Evolutionary conservation across 2,888 invertebrate genomes (phyloP), one percentile per base, ranked within the genome.

Genomic region (Oligia latruncula): DNA sequence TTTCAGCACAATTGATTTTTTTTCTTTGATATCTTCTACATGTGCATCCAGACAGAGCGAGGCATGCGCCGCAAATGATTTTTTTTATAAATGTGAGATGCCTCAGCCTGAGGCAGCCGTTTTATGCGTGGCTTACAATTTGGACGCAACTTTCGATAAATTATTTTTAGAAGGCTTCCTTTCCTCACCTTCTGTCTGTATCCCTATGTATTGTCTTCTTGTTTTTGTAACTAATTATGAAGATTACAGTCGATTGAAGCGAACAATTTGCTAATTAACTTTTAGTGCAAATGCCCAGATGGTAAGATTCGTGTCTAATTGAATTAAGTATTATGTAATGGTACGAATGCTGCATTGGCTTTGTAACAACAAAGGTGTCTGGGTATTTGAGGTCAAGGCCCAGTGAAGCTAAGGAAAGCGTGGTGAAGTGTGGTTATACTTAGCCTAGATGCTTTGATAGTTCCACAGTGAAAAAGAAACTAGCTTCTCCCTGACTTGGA

Each of bases 181-280:
- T 29, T 2, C 23, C 5, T 5, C 9, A 29, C 52, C 83, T 81
- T 71, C 77, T 83, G 60, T n/a, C 60, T 77, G 52, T 43, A 29
- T 13, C 0, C 6, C 11, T 58, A 5, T 52, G 4, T 49, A n/a
- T n/a, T 75, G 17, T 52, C 4, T n/a, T 29, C 43, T 23, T 70
- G n/a, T 66, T 70, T 49, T 49, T 29, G 11, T 35, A 46, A 35
- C 6, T 79, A 52, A 60, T 84, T 68, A 67, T 17, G 55, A 70
- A 72, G 68, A 71, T 71, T 58, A 58, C 64, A 70, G 43, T 79
- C 35, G 43, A 83, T 46, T 64, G 35, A 73, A 29, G 68, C 64
- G 35, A 80, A 65, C 68, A 79, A 84, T 70, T 71, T 55, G 23
- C 60, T 71, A 66, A 83, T 83, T 71, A 70, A 58, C 17, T 62